phyloP scores from a whole-genome alignment of 1,140 invertebrate genomes.

The Hermetia illucens region DNA sequence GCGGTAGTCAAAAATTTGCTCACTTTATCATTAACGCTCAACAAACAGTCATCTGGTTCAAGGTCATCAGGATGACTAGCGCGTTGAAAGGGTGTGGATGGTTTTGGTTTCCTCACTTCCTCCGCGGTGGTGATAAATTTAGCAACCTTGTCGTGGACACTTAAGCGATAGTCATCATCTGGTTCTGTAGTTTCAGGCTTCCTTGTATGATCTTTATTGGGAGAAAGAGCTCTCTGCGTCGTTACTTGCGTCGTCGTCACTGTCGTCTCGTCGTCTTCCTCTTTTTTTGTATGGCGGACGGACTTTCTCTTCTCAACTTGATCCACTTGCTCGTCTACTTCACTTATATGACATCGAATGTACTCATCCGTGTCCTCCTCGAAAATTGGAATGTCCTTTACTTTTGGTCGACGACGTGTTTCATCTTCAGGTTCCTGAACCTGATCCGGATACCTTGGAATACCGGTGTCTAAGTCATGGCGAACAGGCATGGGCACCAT shows the following conservation, averaged over 20 bases:
- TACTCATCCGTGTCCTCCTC: conserved; percentile 24
- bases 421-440: conserved; percentile 56
- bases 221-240: not conserved
- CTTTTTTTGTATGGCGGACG: not conserved
- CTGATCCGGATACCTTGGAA: conserved; percentile 50
- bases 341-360: conserved; percentile 26
- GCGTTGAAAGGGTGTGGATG: conserved; percentile 18
- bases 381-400: conserved; percentile 29
- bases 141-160: conserved; percentile 44
- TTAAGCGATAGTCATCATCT: conserved; percentile 38
- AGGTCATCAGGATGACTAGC: conserved; percentile 24
- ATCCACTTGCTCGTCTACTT: conserved; percentile 12
- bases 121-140: conserved; percentile 37
- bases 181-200: conserved; percentile 7
- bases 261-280: conserved; percentile 1
- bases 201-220: not conserved
- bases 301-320: conserved; percentile 6
- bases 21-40: conserved; percentile 51
- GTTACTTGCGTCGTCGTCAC: not conserved
- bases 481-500: conserved; percentile 46
- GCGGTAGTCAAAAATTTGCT: conserved; percentile 45
- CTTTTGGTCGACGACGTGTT: conserved; percentile 25
- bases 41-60: conserved; percentile 42
- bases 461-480: conserved; percentile 32
- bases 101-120: conserved; percentile 24